Evolutionary conservation across 64 coral and sea anemone species (phyloP), one percentile per base, ranked within the genome.

Genomic region (Pocillopora damicornis): DNA sequence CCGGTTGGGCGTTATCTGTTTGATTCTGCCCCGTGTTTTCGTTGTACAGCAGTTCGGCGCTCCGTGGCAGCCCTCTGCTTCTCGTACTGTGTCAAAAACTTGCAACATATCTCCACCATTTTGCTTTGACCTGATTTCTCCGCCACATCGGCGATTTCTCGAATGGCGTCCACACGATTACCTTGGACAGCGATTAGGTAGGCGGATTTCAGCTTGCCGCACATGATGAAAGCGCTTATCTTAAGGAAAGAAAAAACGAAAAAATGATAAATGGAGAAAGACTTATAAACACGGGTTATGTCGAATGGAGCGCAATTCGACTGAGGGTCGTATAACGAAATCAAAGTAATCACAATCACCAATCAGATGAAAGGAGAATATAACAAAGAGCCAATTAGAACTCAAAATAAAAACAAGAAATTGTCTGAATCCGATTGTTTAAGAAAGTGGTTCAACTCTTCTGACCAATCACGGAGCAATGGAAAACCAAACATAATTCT

Each of bases 141-240:
- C 11, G 94, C 94, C 22, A 86, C 88, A 59, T 97, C 94, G 6
- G 91, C 91, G 51, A 97, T 97, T 89, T 92, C 25, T 25, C 59
- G 78, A 35, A 97, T 93, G 72, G 89, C 73, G n/a, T 97, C 94
- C 17, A 92, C 88, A 9, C 88, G 81, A 26, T 93, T 79, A 66
- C 89, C 87, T 59, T 90, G 87, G 1, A 97, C 94, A 42, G 94
- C 94, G 14, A 92, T 93, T 14, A 97, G 88, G 25, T 97, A 97
- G 3, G 94, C 94, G 1, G 94, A 97, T 71, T 88, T 97, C 4
- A 97, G 88, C 51, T 97, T 97, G 1, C 94, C 94, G 79, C 94
- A 93, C 56, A 87, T 75, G 18, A 97, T 80, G 63, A 90, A 97
- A 20, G 94, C 94, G 69, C 93, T 89, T 37, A 97, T 93, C 94